phyloP scores from a whole-genome alignment of 2,888 invertebrate species.

The Agriotes lineatus region DNA sequence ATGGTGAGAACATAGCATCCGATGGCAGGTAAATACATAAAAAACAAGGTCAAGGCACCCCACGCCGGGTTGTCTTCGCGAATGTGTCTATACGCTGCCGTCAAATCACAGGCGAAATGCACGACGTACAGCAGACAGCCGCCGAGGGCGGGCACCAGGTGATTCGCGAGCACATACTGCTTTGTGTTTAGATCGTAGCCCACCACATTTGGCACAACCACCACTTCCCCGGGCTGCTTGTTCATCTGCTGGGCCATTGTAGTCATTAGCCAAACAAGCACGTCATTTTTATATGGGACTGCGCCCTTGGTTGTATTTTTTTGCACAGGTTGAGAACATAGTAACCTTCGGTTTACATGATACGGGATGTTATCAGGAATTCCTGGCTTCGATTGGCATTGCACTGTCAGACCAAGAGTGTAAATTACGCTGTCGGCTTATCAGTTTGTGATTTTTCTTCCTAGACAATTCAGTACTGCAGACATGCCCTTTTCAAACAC shows the following conservation, averaged over 20 bases:
- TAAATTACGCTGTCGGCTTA: too few species aligned
- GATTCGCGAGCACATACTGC: constrained; percentile 68
- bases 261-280: not conserved
- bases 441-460: too few species aligned
- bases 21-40: constrained; percentile 71
- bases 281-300: not conserved
- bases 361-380: too few species aligned
- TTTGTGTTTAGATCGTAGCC: constrained; percentile 62
- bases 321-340: too few species aligned
- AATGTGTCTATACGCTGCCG: constrained; percentile 75
- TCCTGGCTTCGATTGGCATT: too few species aligned
- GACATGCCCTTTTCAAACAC: too few species aligned
- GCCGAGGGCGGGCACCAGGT: constrained; percentile 70
- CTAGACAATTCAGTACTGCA: too few species aligned
- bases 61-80: constrained; percentile 70
- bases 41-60: constrained; percentile 66
- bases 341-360: too few species aligned
- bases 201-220: constrained; percentile 52
- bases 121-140: constrained; percentile 75
- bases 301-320: not conserved
- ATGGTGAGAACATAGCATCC: constrained; percentile 72
- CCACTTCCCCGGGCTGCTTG: constrained; percentile 21
- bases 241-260: not conserved
- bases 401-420: too few species aligned
- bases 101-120: constrained; percentile 77